These are phyloP conservation scores for Rhogogaster chlorosoma DNA, from an alignment of 2,888 invertebrate species.

Conservation along the genomic window DNA sequence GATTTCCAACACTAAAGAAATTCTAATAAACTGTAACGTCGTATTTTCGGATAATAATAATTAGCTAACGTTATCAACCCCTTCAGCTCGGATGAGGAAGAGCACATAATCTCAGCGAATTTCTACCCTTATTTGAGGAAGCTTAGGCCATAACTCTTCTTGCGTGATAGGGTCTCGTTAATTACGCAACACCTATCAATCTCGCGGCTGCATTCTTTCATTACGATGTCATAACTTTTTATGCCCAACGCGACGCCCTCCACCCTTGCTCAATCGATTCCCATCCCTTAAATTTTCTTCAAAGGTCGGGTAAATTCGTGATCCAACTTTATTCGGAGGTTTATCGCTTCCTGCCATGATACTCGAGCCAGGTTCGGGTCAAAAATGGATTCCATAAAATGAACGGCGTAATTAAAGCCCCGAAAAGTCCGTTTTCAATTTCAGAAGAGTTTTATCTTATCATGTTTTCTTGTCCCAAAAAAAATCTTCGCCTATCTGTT, in stretches of 20 bases:
- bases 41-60: neutral
- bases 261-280: neutral
- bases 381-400: neutral
- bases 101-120: neutral
- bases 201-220: constrained; percentile 55
- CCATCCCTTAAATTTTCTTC: neutral
- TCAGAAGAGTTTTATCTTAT: neutral
- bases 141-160: constrained; percentile 2
- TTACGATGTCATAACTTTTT: constrained; percentile 55
- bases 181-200: constrained; percentile 54
- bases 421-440: neutral
- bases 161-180: constrained; percentile 26
- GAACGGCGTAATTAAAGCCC: neutral
- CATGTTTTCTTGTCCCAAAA: neutral
- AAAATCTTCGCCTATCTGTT: neutral
- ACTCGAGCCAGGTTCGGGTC: neutral
- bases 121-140: constrained; percentile 5
- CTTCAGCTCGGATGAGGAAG: neutral
- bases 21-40: neutral
- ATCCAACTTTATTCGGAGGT: neutral
- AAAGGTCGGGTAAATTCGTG: neutral
- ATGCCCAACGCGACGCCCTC: neutral
- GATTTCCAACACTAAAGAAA: neutral
- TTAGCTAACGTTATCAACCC: neutral
- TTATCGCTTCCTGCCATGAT: neutral